Base-by-base conservation (phyloP, 2,113 vertebrate genomes). In the Toxotes jaculatrix region DNA sequence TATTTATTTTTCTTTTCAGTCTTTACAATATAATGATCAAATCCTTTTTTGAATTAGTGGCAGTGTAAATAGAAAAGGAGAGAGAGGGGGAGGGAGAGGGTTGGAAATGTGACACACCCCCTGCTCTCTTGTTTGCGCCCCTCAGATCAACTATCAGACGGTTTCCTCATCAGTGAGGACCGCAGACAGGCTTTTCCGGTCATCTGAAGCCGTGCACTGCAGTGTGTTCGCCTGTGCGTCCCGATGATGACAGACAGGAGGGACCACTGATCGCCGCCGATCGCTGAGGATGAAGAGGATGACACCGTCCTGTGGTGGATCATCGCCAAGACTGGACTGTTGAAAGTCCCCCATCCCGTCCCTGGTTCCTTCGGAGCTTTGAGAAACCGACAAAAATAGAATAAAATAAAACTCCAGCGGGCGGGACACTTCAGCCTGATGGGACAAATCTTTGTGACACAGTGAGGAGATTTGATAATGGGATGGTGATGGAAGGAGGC, bases 91-190 rank as follows among this genome's bases (percentile, higher is more conserved):
- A 65, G 63, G 63, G 27, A 13, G 43, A 21, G 63, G 21, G 55
- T 51, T 38, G 57, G 47, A 16, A n/a, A 47, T 65, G 27, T 73
- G 88, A 78, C 80, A 67, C 83, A 75, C 80, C 77, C 51, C 76
- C 84, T 34, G 72, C 56, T 70, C 77, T 62, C 75, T 77, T 53
- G 70, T 74, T 72, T 45, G 71, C 64, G n/a, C 77, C 89, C 68
- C 85, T 75, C 73, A 7, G 82, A 88, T 88, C 88, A 80, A 43
- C 62, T 55, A 66, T 82, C 87, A 86, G 40, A 70, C 49, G 70
- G 59, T 45, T 85, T 69, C 61, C 82, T 80, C 79, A 40, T 34
- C 79, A 40, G 60, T 17, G 53, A 13, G 43, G 63, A 83, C 70
- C 47, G 86, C 83, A 60, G 67, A 42, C 69, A 10, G 56, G 45